Conservation (phyloP, 2,888 invertebrate genomes). For the Sturmia bella region DNA sequence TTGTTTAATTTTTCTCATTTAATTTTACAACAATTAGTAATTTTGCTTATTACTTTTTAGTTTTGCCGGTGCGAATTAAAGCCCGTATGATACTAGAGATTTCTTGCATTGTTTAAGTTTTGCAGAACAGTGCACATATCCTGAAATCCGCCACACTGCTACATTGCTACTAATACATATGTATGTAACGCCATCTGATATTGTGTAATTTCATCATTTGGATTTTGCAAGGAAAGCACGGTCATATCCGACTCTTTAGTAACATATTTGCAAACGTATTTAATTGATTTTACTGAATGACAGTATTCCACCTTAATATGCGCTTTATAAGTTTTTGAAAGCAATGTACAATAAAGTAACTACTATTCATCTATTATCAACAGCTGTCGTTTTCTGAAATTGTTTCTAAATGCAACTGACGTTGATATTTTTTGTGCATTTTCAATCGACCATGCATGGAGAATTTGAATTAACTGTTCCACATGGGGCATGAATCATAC, state of each 20-base stretch:
- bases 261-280: background rate
- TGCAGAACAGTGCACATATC: no score
- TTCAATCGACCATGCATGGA: constrained; percentile 70
- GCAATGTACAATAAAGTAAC: constrained; percentile 1
- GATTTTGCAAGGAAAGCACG: background rate
- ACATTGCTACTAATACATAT: no score
- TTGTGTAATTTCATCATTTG: background rate
- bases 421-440: constrained; percentile 70
- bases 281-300: no score
- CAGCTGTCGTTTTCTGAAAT: constrained; percentile 49
- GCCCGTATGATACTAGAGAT: no score
- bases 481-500: constrained; percentile 70
- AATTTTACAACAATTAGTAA: no score
- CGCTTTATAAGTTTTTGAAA: background rate
- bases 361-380: constrained; percentile 11
- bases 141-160: no score
- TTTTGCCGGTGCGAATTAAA: no score
- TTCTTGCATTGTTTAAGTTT: no score
- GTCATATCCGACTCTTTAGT: background rate
- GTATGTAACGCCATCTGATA: no score
- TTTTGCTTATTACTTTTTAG: no score
- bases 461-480: constrained; percentile 64
- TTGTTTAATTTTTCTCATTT: no score
- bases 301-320: no score
- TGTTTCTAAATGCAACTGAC: constrained; percentile 62